Evolutionary conservation across 2,113 vertebrate species (phyloP).

Genomic region (Bombycilla garrulus): DNA sequence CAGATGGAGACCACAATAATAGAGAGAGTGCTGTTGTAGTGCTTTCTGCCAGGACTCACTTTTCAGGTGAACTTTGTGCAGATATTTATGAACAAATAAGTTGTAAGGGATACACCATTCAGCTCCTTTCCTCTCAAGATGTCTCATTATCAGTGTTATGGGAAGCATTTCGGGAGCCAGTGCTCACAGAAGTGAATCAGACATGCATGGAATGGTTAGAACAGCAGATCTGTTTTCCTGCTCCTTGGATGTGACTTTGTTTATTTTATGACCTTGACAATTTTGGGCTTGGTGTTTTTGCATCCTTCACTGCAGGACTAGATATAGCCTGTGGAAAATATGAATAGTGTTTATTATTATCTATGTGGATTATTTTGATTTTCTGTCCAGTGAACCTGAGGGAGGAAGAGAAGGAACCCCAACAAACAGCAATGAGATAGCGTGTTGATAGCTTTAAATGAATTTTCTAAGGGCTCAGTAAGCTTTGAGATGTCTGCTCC

Average conservation of each 20-base stretch:
- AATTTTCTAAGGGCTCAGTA: neutral
- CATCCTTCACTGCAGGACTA: neutral
- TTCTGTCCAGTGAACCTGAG: neutral
- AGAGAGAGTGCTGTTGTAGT: accelerated
- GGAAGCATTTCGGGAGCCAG: neutral
- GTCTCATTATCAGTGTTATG: neutral
- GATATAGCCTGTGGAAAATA: neutral
- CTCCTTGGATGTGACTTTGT: neutral
- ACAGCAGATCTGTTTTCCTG: neutral
- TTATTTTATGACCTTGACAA: neutral
- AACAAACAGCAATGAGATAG: neutral
- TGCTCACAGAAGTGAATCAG: neutral
- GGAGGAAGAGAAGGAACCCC: neutral
- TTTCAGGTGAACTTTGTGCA: neutral
- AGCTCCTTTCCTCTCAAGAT: neutral
- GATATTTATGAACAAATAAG: neutral
- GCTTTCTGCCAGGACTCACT: neutral
- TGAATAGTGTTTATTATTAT: neutral
- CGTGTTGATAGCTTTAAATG: neutral
- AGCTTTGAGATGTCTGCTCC: neutral
- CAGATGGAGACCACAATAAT: neutral
- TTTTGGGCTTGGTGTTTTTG: neutral
- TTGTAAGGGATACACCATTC: neutral
- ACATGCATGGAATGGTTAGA: neutral
- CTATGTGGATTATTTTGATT: neutral